Evolutionary conservation across 2,888 invertebrate genomes (phyloP).

Genomic region (Bruchidius siliquastri): DNA sequence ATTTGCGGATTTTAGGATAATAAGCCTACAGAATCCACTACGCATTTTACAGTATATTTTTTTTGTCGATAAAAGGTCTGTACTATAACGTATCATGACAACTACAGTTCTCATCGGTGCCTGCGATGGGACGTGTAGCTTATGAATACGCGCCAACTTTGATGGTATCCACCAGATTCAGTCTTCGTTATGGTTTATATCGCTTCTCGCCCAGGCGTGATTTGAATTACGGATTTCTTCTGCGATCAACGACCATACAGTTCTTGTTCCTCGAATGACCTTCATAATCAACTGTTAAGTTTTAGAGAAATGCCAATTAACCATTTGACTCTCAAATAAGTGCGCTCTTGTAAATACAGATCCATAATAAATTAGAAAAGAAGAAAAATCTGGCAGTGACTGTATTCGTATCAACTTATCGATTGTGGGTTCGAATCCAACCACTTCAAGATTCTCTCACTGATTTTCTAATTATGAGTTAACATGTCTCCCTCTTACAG

Average conservation of each 20-base stretch:
- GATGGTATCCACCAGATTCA: background rate
- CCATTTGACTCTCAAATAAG: no score
- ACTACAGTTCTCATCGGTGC: background rate
- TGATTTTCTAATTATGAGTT: no score
- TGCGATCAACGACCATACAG: slow-evolving; percentile 3
- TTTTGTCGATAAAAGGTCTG: background rate
- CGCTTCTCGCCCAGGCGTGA: background rate
- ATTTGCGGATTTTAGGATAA: no score
- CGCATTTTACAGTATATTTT: no score
- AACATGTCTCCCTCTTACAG: no score
- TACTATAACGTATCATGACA: background rate
- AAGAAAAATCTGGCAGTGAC: no score
- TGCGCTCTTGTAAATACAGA: no score
- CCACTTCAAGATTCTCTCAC: no score
- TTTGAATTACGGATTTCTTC: slow-evolving; percentile 2
- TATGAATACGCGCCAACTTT: background rate
- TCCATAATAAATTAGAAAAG: no score
- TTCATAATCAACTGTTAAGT: slow-evolving; percentile 4
- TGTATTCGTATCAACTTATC: no score
- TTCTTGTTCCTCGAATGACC: slow-evolving; percentile 8
- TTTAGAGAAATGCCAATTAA: background rate
- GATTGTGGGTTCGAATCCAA: no score
- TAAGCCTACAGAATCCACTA: no score
- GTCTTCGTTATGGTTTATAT: background rate
- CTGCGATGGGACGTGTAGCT: background rate